Conservation (phyloP, 2,113 vertebrate genomes). For the Mastomys coucha region DNA sequence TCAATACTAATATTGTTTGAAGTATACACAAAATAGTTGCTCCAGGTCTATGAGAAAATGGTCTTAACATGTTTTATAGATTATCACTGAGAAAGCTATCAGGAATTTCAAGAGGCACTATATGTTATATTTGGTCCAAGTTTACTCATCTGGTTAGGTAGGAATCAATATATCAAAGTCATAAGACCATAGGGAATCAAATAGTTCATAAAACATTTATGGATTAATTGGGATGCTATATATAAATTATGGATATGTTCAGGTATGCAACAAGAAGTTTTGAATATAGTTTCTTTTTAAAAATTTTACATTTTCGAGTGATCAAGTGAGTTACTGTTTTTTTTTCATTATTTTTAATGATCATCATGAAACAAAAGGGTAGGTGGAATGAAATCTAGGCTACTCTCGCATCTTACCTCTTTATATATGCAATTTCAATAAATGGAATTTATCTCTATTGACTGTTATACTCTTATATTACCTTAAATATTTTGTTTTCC, state of each 20-base stretch:
- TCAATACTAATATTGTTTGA: neutral
- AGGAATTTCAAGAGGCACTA: neutral
- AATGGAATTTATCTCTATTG: neutral
- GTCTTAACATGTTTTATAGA: neutral
- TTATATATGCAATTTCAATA: slow-evolving; percentile 1
- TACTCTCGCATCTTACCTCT: neutral
- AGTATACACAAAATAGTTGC: neutral
- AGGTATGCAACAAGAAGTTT: neutral
- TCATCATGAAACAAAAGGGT: neutral
- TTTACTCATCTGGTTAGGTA: neutral
- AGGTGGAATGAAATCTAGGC: neutral
- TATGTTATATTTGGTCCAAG: neutral
- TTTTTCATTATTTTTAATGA: neutral
- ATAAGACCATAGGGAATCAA: neutral
- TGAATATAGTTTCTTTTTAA: neutral
- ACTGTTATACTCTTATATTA: neutral
- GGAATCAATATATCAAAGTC: slow-evolving; percentile 12
- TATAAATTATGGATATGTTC: neutral
- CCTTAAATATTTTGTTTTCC: slow-evolving; percentile 42
- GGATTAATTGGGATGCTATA: neutral
- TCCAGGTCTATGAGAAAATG: neutral
- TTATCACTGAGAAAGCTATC: neutral
- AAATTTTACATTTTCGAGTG: neutral
- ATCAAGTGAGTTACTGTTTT: neutral
- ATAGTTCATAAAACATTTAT: neutral